Percentiles rank a stretch among this genome's conserved stretches.
Evolutionary conservation across 2,113 vertebrate species (phyloP).

Genomic region (Scartelaos histophorus): DNA sequence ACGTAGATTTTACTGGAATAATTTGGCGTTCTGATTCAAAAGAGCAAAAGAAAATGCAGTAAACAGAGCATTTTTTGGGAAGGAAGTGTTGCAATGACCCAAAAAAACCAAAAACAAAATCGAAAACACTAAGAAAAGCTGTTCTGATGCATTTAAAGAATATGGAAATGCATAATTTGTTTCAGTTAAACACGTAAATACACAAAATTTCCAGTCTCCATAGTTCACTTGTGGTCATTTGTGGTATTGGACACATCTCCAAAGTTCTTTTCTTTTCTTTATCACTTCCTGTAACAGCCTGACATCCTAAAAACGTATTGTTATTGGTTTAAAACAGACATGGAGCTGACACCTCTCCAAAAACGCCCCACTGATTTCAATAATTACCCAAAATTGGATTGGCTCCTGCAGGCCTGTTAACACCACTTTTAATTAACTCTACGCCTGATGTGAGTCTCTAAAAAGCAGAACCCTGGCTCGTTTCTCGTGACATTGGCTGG

Average conservation of each 20-base stretch:
- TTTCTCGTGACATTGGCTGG: slow-evolving; percentile 55
- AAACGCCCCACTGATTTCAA: neutral
- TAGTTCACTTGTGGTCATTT: neutral
- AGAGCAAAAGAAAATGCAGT: too few relatives aligned
- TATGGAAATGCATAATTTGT: too few relatives aligned
- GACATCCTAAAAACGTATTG: too few relatives aligned
- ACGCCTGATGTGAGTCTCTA: neutral
- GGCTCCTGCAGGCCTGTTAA: neutral
- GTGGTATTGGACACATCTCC: neutral
- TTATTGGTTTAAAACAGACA: neutral
- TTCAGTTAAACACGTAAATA: too few relatives aligned
- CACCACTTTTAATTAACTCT: neutral
- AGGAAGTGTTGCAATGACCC: too few relatives aligned
- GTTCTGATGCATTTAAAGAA: too few relatives aligned
- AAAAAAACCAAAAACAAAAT: too few relatives aligned
- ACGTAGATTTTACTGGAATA: too few relatives aligned
- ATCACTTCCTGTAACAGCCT: neutral
- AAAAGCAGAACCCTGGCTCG: slow-evolving; percentile 15
- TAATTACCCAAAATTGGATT: neutral
- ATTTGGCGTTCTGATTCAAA: too few relatives aligned
- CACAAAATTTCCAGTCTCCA: too few relatives aligned
- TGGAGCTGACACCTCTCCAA: neutral
- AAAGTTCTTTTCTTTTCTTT: neutral
- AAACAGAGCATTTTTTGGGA: too few relatives aligned
- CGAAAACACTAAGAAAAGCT: too few relatives aligned